Evolutionary conservation across 2,113 vertebrate species (phyloP).

Genomic region (Pitta sordida): DNA sequence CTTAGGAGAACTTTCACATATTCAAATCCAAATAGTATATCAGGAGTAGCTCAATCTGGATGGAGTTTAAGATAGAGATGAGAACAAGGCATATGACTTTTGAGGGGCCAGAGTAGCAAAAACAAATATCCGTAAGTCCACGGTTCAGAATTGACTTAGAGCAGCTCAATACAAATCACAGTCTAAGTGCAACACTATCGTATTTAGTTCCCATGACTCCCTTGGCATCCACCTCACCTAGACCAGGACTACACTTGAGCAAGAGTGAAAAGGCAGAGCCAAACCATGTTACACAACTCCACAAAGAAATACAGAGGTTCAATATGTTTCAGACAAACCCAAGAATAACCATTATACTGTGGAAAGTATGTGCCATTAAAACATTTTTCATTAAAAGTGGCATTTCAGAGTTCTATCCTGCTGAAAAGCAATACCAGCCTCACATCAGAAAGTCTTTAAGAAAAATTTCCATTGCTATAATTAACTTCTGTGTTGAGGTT

Average conservation of each 20-base stretch:
- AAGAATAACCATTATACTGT: conserved; percentile 46
- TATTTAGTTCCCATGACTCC: neutral
- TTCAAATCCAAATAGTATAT: neutral
- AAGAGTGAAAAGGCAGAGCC: conserved; percentile 19
- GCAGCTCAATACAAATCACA: neutral
- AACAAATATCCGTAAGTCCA: neutral
- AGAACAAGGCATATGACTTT: neutral
- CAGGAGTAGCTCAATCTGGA: neutral
- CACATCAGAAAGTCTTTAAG: conserved; percentile 6
- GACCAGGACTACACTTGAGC: neutral
- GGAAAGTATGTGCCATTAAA: conserved; percentile 55
- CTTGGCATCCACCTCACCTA: conserved; percentile 13
- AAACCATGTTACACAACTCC: conserved; percentile 15
- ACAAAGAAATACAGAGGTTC: conserved; percentile 26
- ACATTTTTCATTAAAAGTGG: conserved; percentile 42
- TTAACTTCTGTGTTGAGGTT: conserved; percentile 16
- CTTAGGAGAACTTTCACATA: neutral
- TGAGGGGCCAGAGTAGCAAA: neutral
- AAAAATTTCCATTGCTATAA: conserved; percentile 50
- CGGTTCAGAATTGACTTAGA: neutral
- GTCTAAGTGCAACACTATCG: neutral
- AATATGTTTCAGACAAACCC: conserved; percentile 19
- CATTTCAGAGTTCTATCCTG: conserved; percentile 27
- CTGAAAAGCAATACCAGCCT: conserved; percentile 47
- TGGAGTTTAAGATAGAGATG: neutral